phyloP scores from a whole-genome alignment of 2,797 vertebrate species.

The Spinus pinus region DNA sequence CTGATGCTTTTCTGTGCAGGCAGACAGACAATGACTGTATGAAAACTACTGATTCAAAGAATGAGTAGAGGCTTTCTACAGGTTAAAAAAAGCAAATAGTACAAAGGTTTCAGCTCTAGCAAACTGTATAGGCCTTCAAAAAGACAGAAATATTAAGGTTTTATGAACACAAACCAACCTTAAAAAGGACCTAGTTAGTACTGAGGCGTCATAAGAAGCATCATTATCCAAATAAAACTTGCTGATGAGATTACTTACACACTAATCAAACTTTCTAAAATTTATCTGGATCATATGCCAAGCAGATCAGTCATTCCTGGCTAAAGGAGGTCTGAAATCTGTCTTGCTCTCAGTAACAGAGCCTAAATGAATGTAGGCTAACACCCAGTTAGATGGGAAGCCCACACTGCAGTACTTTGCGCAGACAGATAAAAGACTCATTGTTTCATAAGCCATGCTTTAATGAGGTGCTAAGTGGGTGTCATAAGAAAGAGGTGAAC shows the following conservation, averaged over 20 bases:
- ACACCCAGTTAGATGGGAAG: neutral
- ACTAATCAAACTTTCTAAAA: neutral
- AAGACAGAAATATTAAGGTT: neutral
- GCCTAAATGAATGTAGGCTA: neutral
- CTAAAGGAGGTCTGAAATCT: neutral
- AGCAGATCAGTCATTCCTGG: neutral
- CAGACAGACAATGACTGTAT: neutral
- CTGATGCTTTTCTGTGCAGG: neutral
- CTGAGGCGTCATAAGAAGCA: neutral
- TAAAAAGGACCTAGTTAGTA: neutral
- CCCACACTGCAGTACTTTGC: neutral
- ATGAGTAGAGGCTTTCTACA: accelerated
- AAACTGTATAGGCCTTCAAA: neutral
- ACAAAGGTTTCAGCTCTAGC: neutral
- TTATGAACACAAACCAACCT: neutral
- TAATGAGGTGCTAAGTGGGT: neutral
- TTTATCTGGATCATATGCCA: neutral
- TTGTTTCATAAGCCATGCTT: neutral
- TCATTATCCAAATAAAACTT: neutral
- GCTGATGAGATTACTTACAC: neutral
- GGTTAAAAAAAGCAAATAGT: neutral
- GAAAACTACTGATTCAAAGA: neutral
- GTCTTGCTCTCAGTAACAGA: neutral
- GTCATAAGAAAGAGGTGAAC: neutral
- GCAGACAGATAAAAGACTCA: neutral